Conservation (phyloP, 2,113 vertebrate genomes). For the Ptilorrhoa leucosticta region DNA sequence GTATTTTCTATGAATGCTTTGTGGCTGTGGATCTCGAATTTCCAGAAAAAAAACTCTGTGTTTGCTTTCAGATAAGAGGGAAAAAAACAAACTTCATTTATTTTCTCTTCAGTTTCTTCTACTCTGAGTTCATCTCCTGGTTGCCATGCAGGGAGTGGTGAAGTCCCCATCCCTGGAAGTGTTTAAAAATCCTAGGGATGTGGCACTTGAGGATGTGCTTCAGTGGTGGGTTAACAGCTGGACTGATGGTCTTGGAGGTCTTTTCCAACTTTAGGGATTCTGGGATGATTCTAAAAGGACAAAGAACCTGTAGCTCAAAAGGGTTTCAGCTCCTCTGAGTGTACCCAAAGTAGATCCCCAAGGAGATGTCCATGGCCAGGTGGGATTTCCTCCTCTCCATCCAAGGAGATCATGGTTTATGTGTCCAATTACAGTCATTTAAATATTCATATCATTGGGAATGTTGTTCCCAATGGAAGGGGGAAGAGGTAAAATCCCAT, state of each 20-base stretch:
- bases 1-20: background rate
- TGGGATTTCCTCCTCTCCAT: background rate
- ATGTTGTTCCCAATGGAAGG: background rate
- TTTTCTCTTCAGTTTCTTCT: background rate
- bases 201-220: background rate
- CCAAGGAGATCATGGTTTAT: background rate
- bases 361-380: background rate
- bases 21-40: background rate
- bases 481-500: background rate
- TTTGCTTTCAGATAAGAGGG: background rate
- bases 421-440: background rate
- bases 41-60: background rate
- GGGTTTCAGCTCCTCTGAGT: background rate
- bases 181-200: background rate
- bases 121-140: background rate
- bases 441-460: rapidly evolving
- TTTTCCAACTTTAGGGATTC: background rate
- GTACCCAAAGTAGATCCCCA: background rate
- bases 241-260: too few relatives aligned
- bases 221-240: background rate
- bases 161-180: background rate
- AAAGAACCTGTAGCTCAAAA: background rate
- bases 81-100: background rate
- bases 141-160: background rate
- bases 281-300: background rate